These are phyloP conservation scores for Stichodactyla helianthus DNA, from an alignment of 64 coral and sea anemone genomes.

Conservation along the genomic window DNA sequence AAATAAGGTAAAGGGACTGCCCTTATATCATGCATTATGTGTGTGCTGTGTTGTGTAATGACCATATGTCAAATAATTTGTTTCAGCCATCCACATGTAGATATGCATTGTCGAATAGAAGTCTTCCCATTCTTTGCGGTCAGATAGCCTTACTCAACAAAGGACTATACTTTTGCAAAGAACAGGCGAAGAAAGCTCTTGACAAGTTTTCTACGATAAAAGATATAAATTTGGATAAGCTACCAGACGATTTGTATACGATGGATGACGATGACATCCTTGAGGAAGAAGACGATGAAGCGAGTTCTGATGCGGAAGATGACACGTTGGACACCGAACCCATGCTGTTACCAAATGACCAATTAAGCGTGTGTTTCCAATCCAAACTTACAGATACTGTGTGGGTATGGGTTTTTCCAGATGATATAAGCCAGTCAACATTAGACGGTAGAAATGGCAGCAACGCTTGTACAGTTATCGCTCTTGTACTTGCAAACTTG, in stretches of 20 bases:
- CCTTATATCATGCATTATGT: too few species aligned
- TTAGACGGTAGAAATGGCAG: slow-evolving; percentile 10
- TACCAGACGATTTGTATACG: not conserved
- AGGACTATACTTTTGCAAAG: not conserved
- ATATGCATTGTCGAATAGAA: not conserved
- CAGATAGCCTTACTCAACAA: slow-evolving; percentile 10
- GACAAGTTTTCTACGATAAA: not conserved
- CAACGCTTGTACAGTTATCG: slow-evolving; percentile 7
- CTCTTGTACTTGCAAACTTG: not conserved
- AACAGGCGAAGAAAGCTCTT: not conserved
- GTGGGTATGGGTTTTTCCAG: not conserved
- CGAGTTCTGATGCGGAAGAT: not conserved
- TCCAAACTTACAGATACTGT: not conserved
- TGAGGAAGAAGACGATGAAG: not conserved
- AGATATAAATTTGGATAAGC: not conserved
- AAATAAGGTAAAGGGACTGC: too few species aligned
- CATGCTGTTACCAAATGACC: not conserved
- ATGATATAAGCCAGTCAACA: not conserved
- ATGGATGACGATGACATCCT: not conserved
- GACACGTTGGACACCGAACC: not conserved
- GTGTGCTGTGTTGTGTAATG: too few species aligned
- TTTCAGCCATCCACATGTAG: not conserved
- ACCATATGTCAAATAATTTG: too few species aligned
- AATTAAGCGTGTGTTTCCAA: not conserved
- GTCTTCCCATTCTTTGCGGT: not conserved